Evolutionary conservation across 2,113 vertebrate genomes (phyloP).

Genomic region (Larimichthys crocea): DNA sequence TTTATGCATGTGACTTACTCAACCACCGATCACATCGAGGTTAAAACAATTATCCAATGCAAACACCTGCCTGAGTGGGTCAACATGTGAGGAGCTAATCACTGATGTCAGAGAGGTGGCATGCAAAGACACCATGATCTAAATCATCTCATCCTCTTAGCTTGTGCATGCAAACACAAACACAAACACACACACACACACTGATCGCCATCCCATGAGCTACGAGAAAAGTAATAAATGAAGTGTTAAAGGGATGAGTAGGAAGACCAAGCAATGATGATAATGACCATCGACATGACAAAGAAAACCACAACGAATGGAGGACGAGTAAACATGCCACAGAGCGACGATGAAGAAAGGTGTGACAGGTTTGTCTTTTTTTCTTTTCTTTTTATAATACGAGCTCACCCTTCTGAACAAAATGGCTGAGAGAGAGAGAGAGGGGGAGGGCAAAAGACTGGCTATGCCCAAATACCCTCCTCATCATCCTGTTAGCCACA

Average conservation of each 20-base stretch:
- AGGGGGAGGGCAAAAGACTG: constrained; percentile 63
- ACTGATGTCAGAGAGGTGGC: constrained; percentile 13
- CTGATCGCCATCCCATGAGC: constrained; percentile 15
- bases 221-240: neutral
- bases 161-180: constrained; percentile 32
- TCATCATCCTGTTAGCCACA: constrained; percentile 85
- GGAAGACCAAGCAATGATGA: constrained; percentile 8
- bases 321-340: constrained; percentile 58
- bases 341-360: constrained; percentile 30
- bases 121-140: constrained; percentile 61
- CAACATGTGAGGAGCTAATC: neutral
- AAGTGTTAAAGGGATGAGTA: constrained; percentile 12
- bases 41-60: constrained; percentile 1
- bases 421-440: constrained; percentile 74
- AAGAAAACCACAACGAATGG: constrained; percentile 39
- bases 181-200: constrained; percentile 1
- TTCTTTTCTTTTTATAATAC: constrained; percentile 23
- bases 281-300: neutral
- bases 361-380: constrained; percentile 48
- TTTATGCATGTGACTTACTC: constrained; percentile 4
- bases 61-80: constrained; percentile 16
- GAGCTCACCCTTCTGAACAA: constrained; percentile 85
- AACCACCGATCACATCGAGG: neutral
- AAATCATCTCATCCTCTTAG: constrained; percentile 31
- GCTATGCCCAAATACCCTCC: constrained; percentile 88